Conservation (phyloP, 1,140 invertebrate species). For the Aphis gossypii region DNA sequence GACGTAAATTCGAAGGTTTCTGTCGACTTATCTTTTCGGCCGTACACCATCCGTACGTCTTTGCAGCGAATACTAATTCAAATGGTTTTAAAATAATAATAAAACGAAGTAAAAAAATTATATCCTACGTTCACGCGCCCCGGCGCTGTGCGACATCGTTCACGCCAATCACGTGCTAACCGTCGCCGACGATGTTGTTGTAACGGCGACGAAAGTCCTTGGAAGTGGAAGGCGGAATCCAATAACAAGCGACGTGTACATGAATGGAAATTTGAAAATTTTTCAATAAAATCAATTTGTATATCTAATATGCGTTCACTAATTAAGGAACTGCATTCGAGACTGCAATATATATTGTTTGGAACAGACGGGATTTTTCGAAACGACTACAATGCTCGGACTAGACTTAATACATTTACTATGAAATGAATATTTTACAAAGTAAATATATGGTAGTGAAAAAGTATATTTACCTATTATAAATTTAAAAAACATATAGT, state of each 20-base stretch:
- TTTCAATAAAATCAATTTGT: neutral
- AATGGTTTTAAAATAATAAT: neutral
- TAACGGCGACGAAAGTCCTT: neutral
- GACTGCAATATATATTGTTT: neutral
- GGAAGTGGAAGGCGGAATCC: neutral
- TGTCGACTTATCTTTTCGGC: neutral
- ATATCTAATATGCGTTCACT: neutral
- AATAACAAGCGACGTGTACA: neutral
- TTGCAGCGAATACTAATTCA: conserved; percentile 12
- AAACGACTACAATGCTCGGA: neutral
- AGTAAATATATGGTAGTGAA: neutral
- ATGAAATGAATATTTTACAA: neutral
- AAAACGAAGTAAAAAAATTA: neutral
- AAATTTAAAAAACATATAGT: no score
- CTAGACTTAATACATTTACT: no score
- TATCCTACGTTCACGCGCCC: neutral
- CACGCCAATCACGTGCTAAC: neutral
- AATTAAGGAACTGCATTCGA: neutral
- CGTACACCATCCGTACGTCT: neutral
- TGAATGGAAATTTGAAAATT: neutral
- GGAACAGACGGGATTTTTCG: neutral
- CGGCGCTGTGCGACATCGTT: neutral
- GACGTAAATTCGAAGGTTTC: conserved; percentile 2
- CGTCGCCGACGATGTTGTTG: neutral
- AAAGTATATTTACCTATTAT: neutral